A percentile compares a stretch with the other conserved stretches of the same genome.
These are phyloP conservation scores for Anolis apletophallus DNA, from an alignment of 2,797 vertebrate species.

Conservation along the genomic window DNA sequence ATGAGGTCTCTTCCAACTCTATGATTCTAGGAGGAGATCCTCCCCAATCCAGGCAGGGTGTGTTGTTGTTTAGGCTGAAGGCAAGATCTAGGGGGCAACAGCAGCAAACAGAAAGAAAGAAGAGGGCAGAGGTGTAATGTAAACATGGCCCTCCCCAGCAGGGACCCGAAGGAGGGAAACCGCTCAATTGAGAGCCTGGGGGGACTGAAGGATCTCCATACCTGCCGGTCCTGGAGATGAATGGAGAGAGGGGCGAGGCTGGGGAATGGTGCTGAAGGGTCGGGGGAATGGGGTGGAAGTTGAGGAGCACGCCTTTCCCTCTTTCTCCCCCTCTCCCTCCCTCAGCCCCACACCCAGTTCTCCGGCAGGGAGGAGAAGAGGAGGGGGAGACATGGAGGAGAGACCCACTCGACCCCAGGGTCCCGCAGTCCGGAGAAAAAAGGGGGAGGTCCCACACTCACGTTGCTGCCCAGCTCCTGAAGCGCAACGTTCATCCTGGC, in stretches of 20 bases:
- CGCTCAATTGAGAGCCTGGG: too few relatives aligned
- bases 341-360: too few relatives aligned
- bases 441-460: slow-evolving; percentile 72
- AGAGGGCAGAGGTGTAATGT: not conserved
- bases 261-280: not conserved
- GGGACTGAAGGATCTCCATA: too few relatives aligned
- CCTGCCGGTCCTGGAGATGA: not conserved
- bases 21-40: too few relatives aligned
- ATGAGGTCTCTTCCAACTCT: too few relatives aligned
- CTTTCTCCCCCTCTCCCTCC: too few relatives aligned
- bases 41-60: too few relatives aligned
- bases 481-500: slow-evolving; percentile 94
- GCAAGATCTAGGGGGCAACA: too few relatives aligned
- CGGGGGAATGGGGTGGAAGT: not conserved
- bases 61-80: too few relatives aligned
- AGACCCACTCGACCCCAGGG: not conserved
- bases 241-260: not conserved
- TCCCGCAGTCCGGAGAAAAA: not conserved
- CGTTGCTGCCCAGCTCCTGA: slow-evolving; percentile 91
- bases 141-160: not conserved
- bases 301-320: not conserved
- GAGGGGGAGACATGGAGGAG: too few relatives aligned
- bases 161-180: too few relatives aligned
- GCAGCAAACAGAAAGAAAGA: not conserved
- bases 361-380: not conserved